Percentiles rank a stretch among this genome's conserved stretches.
These are phyloP conservation scores for Molothrus aeneus DNA, from an alignment of 2,797 vertebrate genomes.

Conservation along the genomic window DNA sequence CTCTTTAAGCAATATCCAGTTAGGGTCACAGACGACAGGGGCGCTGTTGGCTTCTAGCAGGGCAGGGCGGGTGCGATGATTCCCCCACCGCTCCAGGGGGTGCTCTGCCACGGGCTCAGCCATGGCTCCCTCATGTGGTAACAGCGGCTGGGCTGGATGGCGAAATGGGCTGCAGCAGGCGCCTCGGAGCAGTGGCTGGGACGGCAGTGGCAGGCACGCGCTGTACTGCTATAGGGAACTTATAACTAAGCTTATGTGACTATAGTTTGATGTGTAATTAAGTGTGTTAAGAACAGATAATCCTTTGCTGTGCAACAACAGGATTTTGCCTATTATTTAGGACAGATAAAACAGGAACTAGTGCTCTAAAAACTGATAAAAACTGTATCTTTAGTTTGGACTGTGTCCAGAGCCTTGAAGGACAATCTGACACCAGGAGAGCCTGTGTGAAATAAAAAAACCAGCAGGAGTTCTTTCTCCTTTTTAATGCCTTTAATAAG, in stretches of 20 bases:
- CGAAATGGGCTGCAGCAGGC: background rate
- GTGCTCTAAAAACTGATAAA: background rate
- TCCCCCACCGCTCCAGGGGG: background rate
- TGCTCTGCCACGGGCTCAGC: background rate
- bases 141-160: no score
- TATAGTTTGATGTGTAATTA: background rate
- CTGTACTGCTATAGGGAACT: no score
- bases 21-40: background rate
- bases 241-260: background rate
- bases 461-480: no score
- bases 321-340: background rate
- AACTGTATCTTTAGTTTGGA: background rate
- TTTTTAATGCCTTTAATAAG: no score
- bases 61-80: background rate
- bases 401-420: background rate
- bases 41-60: background rate
- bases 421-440: background rate
- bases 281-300: background rate
- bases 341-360: background rate
- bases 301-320: background rate
- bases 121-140: fast-evolving
- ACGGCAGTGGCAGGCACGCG: fast-evolving
- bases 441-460: background rate
- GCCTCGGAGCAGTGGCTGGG: fast-evolving
- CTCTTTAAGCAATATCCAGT: background rate